Base-by-base conservation (phyloP, 1,140 invertebrate genomes). In the Archivesica marissinica region DNA sequence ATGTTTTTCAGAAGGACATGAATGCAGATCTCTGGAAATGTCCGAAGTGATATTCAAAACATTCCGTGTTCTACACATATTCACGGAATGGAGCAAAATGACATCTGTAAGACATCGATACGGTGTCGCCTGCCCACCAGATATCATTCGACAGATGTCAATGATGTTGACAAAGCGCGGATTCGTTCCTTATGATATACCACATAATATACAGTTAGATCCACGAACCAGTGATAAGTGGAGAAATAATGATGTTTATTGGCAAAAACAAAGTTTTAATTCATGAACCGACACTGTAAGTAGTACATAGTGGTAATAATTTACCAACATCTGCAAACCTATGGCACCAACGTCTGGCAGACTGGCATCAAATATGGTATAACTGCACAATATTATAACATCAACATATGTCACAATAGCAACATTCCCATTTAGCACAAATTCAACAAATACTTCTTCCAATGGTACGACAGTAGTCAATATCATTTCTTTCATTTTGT, bases 21-120 rank as follows among this genome's bases (percentile, higher is more conserved):
- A 93, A 80, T 92, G 91, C 59, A 82, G 79, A 68, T 89, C 88
- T 28, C 72, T 92, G 54, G 79, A 75, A 6, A 66, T 80, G 15
- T 86, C 89, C 0, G 59, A 77, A 13, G 35, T 72, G 25, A 80
- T 93, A 50, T 90, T 93, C 61, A 80, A 87, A n/a, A 64, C 23
- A 7, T 70, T 89, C 47, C 52, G 86, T 70, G 89, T 93, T 61
- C 86, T 87, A 66, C 92, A 93, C 84, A 87, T 93, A n/a, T 91
- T 93, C 78, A 93, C 91, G 90, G 92, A 92, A 86, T 93, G 92
- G 92, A 72, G 83, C 30, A 85, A 88, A 68, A 90, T 90, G 89
- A 86, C 78, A 44, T 79, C 80, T 33, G 50, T 70, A 4, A 78
- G 78, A 61, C 78, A 76, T 25, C 74, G 47, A 35, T 54, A 39